Conservation (phyloP, 2,113 vertebrate species). For the Cynoglossus semilaevis region DNA sequence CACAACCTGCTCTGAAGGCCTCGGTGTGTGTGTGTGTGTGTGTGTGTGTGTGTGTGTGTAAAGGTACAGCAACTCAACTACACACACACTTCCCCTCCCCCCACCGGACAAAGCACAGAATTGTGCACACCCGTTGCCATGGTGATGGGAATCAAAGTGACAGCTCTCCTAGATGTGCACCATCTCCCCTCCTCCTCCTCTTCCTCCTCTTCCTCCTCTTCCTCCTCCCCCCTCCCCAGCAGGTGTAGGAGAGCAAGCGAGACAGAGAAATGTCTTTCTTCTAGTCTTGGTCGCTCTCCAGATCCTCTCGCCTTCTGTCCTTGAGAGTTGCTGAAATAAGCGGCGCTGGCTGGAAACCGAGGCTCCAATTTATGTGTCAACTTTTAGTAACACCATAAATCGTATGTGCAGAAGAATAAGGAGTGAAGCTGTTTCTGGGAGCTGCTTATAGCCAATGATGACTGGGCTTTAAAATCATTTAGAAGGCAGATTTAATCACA, state of each 20-base stretch:
- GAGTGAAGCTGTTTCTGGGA: constrained; percentile 10
- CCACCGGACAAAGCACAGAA: constrained; percentile 66
- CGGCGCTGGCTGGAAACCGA: constrained; percentile 19
- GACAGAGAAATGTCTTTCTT: constrained; percentile 67
- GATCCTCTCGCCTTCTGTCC: constrained; percentile 51
- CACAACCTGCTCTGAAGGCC: constrained; percentile 34
- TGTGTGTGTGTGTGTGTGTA: constrained; percentile 12
- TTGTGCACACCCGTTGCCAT: constrained; percentile 70
- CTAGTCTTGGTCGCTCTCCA: constrained; percentile 54
- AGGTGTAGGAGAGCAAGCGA: constrained; percentile 61
- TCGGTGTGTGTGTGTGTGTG: constrained; percentile 23
- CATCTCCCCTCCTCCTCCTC: background rate
- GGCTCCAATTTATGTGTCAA: constrained; percentile 38
- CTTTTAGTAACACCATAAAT: constrained; percentile 47
- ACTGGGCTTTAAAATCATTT: background rate
- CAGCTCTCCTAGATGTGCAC: constrained; percentile 57
- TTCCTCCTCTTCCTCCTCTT: constrained; percentile 1
- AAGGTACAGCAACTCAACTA: constrained; percentile 2
- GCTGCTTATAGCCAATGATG: background rate
- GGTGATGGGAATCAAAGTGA: constrained; percentile 74
- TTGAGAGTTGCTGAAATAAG: constrained; percentile 50
- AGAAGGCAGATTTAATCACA: too few relatives aligned
- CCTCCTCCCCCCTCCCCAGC: constrained; percentile 45
- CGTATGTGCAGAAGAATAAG: constrained; percentile 5
- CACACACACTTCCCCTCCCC: constrained; percentile 31